phyloP scores from a whole-genome alignment of 2,888 invertebrate genomes.

The Leptinotarsa haldemani region DNA sequence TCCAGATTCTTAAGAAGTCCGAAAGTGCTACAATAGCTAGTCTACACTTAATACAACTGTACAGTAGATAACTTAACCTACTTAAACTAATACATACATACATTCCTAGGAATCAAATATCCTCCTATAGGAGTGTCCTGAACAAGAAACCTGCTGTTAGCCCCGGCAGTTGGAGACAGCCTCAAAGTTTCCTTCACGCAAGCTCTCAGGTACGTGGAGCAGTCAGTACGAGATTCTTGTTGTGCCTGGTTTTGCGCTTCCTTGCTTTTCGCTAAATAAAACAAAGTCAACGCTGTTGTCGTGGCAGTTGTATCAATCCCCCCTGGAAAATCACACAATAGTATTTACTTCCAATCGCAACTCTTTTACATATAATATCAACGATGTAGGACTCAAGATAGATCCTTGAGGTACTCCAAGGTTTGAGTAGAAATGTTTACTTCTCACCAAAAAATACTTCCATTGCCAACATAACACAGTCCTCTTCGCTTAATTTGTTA shows the following conservation, averaged over 20 bases:
- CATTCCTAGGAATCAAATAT: constrained; percentile 73
- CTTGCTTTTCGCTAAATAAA: constrained; percentile 71
- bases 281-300: constrained; percentile 65
- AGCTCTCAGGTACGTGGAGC: constrained; percentile 74
- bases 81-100: constrained; percentile 57
- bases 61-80: no score
- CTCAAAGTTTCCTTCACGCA: constrained; percentile 79
- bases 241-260: constrained; percentile 74
- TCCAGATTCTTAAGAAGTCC: no score
- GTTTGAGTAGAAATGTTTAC: background rate
- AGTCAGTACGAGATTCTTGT: constrained; percentile 68
- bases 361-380: background rate
- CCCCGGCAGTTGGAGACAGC: constrained; percentile 72
- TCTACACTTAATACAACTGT: no score
- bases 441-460: constrained; percentile 67
- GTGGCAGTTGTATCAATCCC: constrained; percentile 72
- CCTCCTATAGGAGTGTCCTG: constrained; percentile 73
- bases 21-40: no score
- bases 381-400: background rate
- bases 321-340: constrained; percentile 56
- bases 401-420: background rate
- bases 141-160: constrained; percentile 68
- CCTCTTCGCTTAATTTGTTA: constrained; percentile 63
- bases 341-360: background rate
- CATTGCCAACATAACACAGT: constrained; percentile 67